phyloP scores from a whole-genome alignment of 2,888 invertebrate species.

The Charanyca ferruginea region DNA sequence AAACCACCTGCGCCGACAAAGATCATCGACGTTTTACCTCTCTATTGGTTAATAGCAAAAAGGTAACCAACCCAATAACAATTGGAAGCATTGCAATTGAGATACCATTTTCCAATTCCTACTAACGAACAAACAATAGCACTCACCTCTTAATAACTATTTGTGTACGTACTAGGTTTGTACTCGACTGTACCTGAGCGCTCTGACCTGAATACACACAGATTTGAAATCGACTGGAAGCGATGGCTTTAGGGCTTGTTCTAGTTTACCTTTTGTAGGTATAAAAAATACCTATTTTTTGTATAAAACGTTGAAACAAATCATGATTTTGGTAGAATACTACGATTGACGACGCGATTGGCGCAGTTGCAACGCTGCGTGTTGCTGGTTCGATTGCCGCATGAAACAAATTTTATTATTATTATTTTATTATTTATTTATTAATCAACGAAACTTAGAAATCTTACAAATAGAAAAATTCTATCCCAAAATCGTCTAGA shows the following conservation, averaged over 20 bases:
- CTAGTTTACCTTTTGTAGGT: constrained; percentile 10
- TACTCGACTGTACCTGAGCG: constrained; percentile 47
- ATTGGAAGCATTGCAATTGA: not conserved
- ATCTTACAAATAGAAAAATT: too few species aligned
- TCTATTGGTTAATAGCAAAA: not conserved
- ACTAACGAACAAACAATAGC: constrained; percentile 44
- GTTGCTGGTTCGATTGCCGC: too few species aligned
- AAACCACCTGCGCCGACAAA: not conserved
- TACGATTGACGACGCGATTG: too few species aligned
- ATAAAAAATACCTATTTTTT: not conserved
- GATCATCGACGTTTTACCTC: not conserved
- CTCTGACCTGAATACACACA: constrained; percentile 55
- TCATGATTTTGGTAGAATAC: not conserved
- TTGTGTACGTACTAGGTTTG: constrained; percentile 40
- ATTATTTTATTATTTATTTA: too few species aligned
- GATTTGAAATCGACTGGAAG: constrained; percentile 58
- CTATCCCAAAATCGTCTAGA: too few species aligned
- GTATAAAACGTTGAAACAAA: not conserved
- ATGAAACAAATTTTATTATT: too few species aligned
- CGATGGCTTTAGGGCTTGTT: constrained; percentile 34
- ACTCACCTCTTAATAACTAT: constrained; percentile 48
- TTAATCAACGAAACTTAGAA: too few species aligned
- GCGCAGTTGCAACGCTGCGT: too few species aligned
- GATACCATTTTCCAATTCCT: constrained; percentile 17
- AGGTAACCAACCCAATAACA: not conserved